A percentile compares a stretch with the other conserved stretches of the same genome.
phyloP scores from a whole-genome alignment of 2,888 invertebrate genomes.

The Sminthurinus aureus region DNA sequence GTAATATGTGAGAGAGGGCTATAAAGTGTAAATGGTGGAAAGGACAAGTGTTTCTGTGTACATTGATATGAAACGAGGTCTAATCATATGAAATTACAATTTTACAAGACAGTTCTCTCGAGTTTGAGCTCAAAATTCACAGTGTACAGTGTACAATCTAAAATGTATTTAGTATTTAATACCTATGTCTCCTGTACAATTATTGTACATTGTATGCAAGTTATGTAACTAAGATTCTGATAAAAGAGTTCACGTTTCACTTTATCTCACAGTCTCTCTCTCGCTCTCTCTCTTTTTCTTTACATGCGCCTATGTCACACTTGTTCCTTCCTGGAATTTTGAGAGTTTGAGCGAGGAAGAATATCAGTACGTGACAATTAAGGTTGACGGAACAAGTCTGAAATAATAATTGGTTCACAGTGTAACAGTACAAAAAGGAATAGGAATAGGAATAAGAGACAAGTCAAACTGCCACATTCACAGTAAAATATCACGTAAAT shows the following conservation, averaged over 20 bases:
- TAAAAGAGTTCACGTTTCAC: neutral
- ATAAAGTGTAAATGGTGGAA: neutral
- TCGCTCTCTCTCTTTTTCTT: neutral
- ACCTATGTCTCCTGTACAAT: no score
- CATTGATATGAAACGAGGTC: slow-evolving; percentile 31
- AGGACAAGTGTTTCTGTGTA: slow-evolving; percentile 22
- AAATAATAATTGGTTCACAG: slow-evolving; percentile 26
- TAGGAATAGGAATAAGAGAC: no score
- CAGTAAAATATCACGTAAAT: no score
- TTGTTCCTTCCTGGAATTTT: slow-evolving; percentile 24
- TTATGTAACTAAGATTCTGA: neutral
- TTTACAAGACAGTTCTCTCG: neutral
- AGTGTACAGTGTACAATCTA: no score
- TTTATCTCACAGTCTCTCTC: neutral
- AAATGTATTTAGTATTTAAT: no score
- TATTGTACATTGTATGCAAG: neutral
- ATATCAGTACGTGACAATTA: neutral
- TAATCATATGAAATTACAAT: slow-evolving; percentile 36
- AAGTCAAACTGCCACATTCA: no score
- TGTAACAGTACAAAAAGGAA: neutral
- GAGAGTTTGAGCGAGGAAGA: neutral
- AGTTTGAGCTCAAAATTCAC: neutral
- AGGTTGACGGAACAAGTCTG: slow-evolving; percentile 18
- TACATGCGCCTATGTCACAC: neutral
- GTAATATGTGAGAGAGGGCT: no score